Base-by-base conservation (phyloP, 2,113 vertebrate species). In the Campylorhamphus procurvoides region DNA sequence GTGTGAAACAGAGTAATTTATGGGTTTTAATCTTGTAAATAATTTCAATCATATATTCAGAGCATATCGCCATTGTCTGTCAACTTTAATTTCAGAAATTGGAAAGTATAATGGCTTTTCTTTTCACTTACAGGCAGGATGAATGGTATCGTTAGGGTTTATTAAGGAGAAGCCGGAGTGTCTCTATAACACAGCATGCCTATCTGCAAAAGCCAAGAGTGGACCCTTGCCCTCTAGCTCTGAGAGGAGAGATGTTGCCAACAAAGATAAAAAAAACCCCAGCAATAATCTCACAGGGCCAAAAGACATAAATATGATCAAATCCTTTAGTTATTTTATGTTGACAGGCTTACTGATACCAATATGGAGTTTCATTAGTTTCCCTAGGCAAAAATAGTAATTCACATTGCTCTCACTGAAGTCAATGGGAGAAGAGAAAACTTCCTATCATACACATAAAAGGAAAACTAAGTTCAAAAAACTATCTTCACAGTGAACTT, bases 11-110 rank as follows among this genome's bases (percentile, higher is more conserved):
- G 50, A 90, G 67, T 63, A 94, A 95, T 88, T 96, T 90, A 86
- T 7, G 8, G 75, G 28, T 95, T 93, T 88, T 88, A 93, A 88
- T 95, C 83, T 94, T 5, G 0, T 42, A 93, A 88, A 94, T 97
- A 95, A 94, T 94, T 96, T 95, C 72, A 86, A 73, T 95, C 85
- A 88, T 67, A 92, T 67, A 92, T 93, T 95, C 85, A 95, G 79
- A 88, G 59, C 42, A 77, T 84, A 96, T 58, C 15, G 0, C 37
- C 50, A 80, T 90, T 95, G 92, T 88, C 82, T 93, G 93, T 86
- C 84, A 95, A 75, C 64, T 96, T 94, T 88, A 86, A 69, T 93
- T 94, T 88, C 85, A 94, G 76, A 94, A 95, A 90, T 22, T 88
- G 90, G 37, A 74, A 93, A 95, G 63, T 59, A 71, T 68, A 90